Percentiles rank a stretch among this genome's conserved stretches.
Evolutionary conservation across 2,888 invertebrate species (phyloP).

Genomic region (Agelastica alni): DNA sequence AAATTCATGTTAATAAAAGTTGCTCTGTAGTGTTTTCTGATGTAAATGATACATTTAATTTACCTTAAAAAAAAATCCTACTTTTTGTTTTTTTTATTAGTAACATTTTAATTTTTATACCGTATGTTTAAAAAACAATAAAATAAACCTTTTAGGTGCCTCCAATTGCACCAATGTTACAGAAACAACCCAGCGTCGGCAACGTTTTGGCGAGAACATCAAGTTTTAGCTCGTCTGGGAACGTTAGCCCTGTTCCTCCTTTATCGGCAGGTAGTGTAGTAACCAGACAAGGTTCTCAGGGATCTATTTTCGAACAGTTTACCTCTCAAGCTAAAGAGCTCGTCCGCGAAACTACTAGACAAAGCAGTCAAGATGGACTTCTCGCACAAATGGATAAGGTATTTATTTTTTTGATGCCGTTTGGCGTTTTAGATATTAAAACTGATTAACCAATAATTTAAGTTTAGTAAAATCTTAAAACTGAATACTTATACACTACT

Average conservation of each 20-base stretch:
- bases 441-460: no score
- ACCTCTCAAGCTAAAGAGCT: slow-evolving; percentile 87
- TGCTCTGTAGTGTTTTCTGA: neutral
- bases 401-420: no score
- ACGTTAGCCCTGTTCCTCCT: slow-evolving; percentile 49
- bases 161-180: slow-evolving; percentile 61
- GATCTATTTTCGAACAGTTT: slow-evolving; percentile 85
- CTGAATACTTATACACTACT: no score
- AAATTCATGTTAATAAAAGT: no score
- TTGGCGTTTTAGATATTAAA: no score
- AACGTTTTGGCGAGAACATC: slow-evolving; percentile 67
- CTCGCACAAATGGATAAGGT: slow-evolving; percentile 91
- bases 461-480: no score
- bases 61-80: neutral
- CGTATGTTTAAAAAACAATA: no score
- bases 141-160: slow-evolving; percentile 60
- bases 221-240: slow-evolving; percentile 62
- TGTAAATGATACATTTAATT: neutral
- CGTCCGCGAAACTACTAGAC: slow-evolving; percentile 84
- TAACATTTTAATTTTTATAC: neutral
- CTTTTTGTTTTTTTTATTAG: neutral
- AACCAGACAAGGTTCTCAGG: slow-evolving; percentile 78
- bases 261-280: slow-evolving; percentile 47
- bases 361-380: slow-evolving; percentile 86
- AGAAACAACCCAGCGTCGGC: slow-evolving; percentile 65